Conservation (phyloP, 1,140 invertebrate genomes). For the Cephus cinctus region DNA sequence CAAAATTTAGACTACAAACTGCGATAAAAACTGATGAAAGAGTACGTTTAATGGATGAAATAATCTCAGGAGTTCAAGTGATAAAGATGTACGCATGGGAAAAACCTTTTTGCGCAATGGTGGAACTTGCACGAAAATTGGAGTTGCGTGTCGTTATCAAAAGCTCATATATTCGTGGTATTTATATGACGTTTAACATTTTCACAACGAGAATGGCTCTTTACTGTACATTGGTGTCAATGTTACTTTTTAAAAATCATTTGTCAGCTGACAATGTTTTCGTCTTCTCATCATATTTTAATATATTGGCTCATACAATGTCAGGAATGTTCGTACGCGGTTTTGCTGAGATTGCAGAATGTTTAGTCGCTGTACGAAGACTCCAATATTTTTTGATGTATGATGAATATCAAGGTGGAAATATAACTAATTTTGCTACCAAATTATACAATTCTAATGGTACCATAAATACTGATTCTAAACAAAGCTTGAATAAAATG, state of each 20-base stretch:
- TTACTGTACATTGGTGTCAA: slow-evolving; percentile 64
- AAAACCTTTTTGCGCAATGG: slow-evolving; percentile 65
- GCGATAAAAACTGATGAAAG: slow-evolving; percentile 72
- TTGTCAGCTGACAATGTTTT: slow-evolving; percentile 65
- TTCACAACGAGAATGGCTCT: slow-evolving; percentile 69
- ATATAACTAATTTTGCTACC: slow-evolving; percentile 2
- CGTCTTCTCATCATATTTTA: slow-evolving; percentile 66
- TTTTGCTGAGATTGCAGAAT: slow-evolving; percentile 64
- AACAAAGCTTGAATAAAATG: background rate
- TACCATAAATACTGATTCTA: slow-evolving; percentile 1
- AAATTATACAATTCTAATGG: background rate
- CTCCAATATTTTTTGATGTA: slow-evolving; percentile 58
- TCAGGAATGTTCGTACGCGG: slow-evolving; percentile 71
- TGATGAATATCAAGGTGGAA: slow-evolving; percentile 51
- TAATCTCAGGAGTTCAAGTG: slow-evolving; percentile 69
- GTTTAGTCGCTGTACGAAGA: slow-evolving; percentile 61
- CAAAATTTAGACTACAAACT: slow-evolving; percentile 63
- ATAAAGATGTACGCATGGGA: slow-evolving; percentile 86
- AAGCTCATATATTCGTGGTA: slow-evolving; percentile 67
- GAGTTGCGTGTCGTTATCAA: slow-evolving; percentile 65
- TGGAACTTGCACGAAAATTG: slow-evolving; percentile 60
- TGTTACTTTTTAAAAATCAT: slow-evolving; percentile 56
- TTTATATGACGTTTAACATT: slow-evolving; percentile 72
- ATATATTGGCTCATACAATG: slow-evolving; percentile 65
- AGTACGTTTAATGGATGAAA: slow-evolving; percentile 77